phyloP scores from a whole-genome alignment of 2,888 invertebrate genomes.

The Phyllotreta striolata region DNA sequence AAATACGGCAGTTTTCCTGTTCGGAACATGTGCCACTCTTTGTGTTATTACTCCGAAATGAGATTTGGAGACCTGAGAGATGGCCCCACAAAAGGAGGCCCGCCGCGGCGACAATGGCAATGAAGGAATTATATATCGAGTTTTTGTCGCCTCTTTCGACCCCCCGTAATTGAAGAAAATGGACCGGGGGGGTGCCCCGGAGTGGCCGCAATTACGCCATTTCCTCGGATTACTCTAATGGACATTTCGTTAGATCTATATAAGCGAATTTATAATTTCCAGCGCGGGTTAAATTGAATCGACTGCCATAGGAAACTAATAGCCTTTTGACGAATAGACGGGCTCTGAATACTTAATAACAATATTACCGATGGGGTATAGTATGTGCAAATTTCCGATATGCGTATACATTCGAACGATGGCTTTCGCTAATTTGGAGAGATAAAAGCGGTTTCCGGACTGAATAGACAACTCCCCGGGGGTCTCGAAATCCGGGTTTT shows the following conservation, averaged over 20 bases:
- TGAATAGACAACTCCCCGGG: constrained; percentile 24
- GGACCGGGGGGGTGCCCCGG: constrained; percentile 12
- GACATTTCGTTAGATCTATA: too few species aligned
- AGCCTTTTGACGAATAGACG: background rate
- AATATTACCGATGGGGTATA: constrained; percentile 13
- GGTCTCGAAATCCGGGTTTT: constrained; percentile 9
- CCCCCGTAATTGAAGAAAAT: constrained; percentile 26
- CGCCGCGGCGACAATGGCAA: constrained; percentile 45
- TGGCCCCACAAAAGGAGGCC: constrained; percentile 47
- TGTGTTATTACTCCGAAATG: constrained; percentile 51
- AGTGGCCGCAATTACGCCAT: constrained; percentile 6
- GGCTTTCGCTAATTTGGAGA: constrained; percentile 25
- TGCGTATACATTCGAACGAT: constrained; percentile 6
- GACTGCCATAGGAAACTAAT: constrained; percentile 8
- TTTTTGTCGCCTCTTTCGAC: constrained; percentile 33
- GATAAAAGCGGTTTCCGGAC: constrained; percentile 27
- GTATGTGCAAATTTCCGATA: constrained; percentile 10
- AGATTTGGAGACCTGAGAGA: constrained; percentile 50
- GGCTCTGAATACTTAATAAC: background rate
- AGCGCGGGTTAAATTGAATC: too few species aligned
- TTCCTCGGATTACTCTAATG: background rate
- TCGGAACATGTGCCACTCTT: constrained; percentile 51
- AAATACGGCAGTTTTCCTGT: constrained; percentile 50
- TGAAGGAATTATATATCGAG: constrained; percentile 46
- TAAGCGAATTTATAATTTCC: too few species aligned